Evolutionary conservation across 2,113 vertebrate genomes (phyloP).

Genomic region (Python bivittatus): DNA sequence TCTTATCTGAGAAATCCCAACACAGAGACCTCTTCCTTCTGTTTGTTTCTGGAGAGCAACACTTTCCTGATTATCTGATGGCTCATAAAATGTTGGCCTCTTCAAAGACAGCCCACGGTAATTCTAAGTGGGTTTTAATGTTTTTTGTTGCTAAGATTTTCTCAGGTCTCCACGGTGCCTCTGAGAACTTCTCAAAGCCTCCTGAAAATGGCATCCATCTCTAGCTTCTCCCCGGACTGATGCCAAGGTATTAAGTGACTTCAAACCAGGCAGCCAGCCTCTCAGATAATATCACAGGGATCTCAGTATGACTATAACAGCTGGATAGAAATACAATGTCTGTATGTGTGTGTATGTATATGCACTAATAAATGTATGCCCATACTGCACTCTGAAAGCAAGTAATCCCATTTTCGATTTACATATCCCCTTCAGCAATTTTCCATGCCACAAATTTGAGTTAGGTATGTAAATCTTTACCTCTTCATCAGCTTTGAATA

Average conservation of each 20-base stretch:
- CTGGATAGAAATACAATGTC: not conserved
- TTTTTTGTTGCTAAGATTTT: not conserved
- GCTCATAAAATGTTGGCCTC: not conserved
- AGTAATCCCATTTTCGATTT: not conserved
- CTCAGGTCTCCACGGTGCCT: not conserved
- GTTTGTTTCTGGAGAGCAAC: not conserved
- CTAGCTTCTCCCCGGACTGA: not conserved
- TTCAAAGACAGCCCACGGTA: not conserved
- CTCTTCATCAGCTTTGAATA: not conserved
- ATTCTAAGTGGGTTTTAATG: not conserved
- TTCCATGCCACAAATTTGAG: not conserved
- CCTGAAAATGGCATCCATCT: slow-evolving; percentile 10
- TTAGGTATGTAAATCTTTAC: not conserved
- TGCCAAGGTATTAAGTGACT: not conserved
- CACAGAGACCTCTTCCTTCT: not conserved
- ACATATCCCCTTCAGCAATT: not conserved
- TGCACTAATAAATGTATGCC: not conserved
- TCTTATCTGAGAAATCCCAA: not conserved
- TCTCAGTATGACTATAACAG: not conserved
- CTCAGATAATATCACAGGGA: not conserved
- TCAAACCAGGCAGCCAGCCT: slow-evolving; percentile 8
- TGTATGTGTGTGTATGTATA: not conserved
- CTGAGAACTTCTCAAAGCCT: not conserved
- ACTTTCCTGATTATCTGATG: not conserved
- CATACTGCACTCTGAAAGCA: not conserved